Conservation (phyloP, 92 coral and sea anemone species). For the Virgularia gustaviana region DNA sequence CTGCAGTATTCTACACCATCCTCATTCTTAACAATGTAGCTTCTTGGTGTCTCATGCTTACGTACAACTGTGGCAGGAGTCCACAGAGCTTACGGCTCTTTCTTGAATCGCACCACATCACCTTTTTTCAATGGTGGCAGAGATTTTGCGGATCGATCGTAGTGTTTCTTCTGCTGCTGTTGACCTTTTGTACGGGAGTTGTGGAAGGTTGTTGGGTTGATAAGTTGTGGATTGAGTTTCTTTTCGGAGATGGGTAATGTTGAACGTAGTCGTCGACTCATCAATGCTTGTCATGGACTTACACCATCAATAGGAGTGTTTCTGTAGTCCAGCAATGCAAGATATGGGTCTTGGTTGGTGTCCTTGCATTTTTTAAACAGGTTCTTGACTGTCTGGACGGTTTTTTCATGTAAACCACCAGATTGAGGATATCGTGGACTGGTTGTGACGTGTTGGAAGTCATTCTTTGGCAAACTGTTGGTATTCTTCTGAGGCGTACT, state of each 20-base stretch:
- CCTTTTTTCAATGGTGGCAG: conserved; percentile 15
- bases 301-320: conserved; percentile 27
- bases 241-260: conserved; percentile 17
- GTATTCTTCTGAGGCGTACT: conserved; percentile 22
- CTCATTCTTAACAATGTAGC: conserved; percentile 16
- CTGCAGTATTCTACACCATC: conserved; percentile 25
- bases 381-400: conserved; percentile 6
- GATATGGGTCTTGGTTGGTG: conserved; percentile 3
- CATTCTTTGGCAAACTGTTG: conserved; percentile 20
- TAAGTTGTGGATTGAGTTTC: conserved; percentile 16
- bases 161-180: conserved; percentile 4
- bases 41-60: conserved; percentile 23
- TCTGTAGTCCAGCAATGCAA: not conserved
- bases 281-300: conserved; percentile 39
- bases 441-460: conserved; percentile 19
- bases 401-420: conserved; percentile 6
- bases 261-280: conserved; percentile 39
- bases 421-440: conserved; percentile 41
- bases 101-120: conserved; percentile 29
- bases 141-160: conserved; percentile 18
- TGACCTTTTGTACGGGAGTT: too few species aligned
- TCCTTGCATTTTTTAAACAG: not conserved
- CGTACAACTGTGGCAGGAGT: conserved; percentile 26
- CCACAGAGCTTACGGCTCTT: conserved; percentile 40
- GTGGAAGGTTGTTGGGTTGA: conserved; percentile 6